Evolutionary conservation across 2,797 vertebrate genomes (phyloP).

Genomic region (Tragelaphus eurycerus): DNA sequence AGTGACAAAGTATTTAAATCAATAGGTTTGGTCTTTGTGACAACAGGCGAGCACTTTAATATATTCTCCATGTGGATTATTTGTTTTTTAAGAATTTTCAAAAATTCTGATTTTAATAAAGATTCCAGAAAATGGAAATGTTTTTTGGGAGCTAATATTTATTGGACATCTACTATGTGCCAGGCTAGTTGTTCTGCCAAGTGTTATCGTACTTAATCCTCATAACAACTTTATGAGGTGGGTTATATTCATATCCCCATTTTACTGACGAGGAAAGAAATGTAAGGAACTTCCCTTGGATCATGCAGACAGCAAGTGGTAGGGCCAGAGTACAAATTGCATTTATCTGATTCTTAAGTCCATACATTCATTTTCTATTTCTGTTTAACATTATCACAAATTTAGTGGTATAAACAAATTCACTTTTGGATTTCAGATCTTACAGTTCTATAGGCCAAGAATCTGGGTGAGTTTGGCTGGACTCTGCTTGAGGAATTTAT

Average conservation of each 20-base stretch:
- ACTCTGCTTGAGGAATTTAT: not conserved
- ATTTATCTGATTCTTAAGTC: not conserved
- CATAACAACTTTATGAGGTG: not conserved
- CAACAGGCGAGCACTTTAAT: not conserved
- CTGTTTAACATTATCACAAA: not conserved
- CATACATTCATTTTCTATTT: not conserved
- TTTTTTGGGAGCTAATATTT: slow-evolving; percentile 16
- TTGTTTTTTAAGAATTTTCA: not conserved
- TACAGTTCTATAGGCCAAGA: not conserved
- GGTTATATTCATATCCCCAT: not conserved
- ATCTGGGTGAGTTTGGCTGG: not conserved
- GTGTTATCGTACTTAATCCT: not conserved
- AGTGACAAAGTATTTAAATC: not conserved
- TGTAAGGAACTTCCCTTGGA: not conserved
- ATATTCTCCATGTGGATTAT: not conserved
- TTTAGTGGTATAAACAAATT: not conserved
- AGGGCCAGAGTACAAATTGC: not conserved
- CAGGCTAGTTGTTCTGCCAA: not conserved
- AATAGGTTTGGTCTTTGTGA: not conserved
- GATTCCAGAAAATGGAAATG: not conserved
- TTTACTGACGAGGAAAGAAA: slow-evolving; percentile 1
- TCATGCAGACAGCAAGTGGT: not conserved
- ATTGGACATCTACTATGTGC: not conserved
- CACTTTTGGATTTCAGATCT: not conserved
- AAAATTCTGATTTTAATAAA: slow-evolving; percentile 22